Conservation (phyloP, 2,888 invertebrate genomes). For the Perithous albicinctus region DNA sequence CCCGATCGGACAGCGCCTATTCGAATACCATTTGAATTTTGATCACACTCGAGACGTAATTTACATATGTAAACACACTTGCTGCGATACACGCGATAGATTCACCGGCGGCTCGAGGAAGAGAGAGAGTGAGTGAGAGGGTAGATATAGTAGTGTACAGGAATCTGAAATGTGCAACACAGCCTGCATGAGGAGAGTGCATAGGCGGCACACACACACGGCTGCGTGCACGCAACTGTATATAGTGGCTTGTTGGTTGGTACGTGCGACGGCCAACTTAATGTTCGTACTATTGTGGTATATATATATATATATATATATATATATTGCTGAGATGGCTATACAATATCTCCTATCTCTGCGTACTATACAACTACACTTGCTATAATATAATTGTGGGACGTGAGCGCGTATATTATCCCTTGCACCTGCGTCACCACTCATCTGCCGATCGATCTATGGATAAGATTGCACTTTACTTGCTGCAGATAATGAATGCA, state of each 20-base stretch:
- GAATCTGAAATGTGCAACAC: slow-evolving; percentile 40
- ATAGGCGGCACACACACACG: not conserved
- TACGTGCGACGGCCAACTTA: slow-evolving; percentile 5
- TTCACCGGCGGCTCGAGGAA: slow-evolving; percentile 12
- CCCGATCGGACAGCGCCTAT: slow-evolving; percentile 70
- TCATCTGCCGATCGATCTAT: slow-evolving; percentile 42
- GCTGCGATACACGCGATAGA: slow-evolving; percentile 52
- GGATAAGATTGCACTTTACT: slow-evolving; percentile 47
- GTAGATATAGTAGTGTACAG: not conserved
- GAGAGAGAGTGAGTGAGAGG: no score
- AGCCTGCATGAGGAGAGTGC: slow-evolving; percentile 6
- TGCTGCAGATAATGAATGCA: slow-evolving; percentile 16
- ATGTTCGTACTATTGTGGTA: no score
- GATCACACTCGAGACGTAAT: slow-evolving; percentile 71
- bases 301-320: no score
- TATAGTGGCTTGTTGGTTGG: slow-evolving; percentile 6
- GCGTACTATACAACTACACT: slow-evolving; percentile 2
- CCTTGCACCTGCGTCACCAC: slow-evolving; percentile 22
- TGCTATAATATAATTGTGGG: slow-evolving; percentile 28
- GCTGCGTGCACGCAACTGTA: slow-evolving; percentile 2
- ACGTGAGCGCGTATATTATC: slow-evolving; percentile 20
- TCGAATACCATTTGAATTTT: slow-evolving; percentile 82
- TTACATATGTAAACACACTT: slow-evolving; percentile 76
- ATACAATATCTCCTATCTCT: slow-evolving; percentile 9
- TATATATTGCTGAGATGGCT: slow-evolving; percentile 4